Evolutionary conservation across 64 coral and sea anemone species (phyloP), one percentile per base, ranked within the genome.

Genomic region (Stichodactyla mertensii): DNA sequence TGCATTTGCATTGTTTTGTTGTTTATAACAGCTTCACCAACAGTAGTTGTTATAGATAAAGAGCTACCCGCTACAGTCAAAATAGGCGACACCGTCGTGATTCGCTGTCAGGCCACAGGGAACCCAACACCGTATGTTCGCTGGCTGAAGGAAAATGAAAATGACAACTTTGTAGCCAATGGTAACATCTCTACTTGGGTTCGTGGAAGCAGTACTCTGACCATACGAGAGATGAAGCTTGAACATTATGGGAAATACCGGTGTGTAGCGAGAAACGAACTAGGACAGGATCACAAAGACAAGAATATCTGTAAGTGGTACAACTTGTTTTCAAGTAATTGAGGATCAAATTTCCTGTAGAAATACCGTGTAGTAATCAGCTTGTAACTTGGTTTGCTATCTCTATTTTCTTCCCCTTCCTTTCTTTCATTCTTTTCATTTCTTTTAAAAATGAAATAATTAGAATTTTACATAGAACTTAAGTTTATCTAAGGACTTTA

Each of bases 231-330:
- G 13, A 6, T 91, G 0, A 89, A 64, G 0, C 45, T 52, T 4
- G 64, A 87, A 7, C 16, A 59, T 6, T 86, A 86, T 13, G 89
- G 62, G 4, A 71, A 55, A 5, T 95, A 95, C 8, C 51, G 74
- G 22, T 95, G 93, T 83, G 71, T 78, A 27, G 90, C 93, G 0
- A 87, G 1, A 5, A 95, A 95, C 57, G 71, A 55, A 14, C 58
- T 74, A n/a, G 93, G 90, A 55, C 6, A 4, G 69, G 16, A 74
- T 31, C 9, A 31, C 24, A 31, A 74, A 74, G 69, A 31, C 7
- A 1, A 31, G 5, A 8, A 74, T 1, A 74, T 31, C 4, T 26
- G 69, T 74, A 74, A 74, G 69, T 19, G 27, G 69, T 27, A 11
- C 4, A 27, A 1, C 36, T 7, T 20, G 20, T 1, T 20, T 20